phyloP scores from a whole-genome alignment of 2,888 invertebrate genomes.

The Chelonus formosanus region DNA sequence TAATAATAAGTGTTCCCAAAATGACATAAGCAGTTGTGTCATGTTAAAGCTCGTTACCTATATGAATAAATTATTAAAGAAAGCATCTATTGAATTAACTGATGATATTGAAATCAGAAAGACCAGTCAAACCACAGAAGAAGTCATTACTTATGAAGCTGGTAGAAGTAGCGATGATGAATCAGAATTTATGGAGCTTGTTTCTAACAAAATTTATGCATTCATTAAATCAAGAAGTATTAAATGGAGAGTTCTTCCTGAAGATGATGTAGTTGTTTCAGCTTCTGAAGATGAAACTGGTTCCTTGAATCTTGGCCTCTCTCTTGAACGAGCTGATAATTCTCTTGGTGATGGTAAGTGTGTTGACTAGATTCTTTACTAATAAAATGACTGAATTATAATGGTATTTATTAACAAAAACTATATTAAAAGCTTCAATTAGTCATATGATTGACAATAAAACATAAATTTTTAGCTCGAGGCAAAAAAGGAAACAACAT shows the following conservation, averaged over 20 bases:
- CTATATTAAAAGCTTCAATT: background rate
- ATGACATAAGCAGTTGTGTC: constrained; percentile 83
- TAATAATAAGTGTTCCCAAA: constrained; percentile 79
- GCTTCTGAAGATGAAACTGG: constrained; percentile 76
- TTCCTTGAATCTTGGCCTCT: constrained; percentile 75
- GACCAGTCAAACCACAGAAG: constrained; percentile 67
- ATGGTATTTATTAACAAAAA: too few relatives aligned
- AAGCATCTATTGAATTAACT: constrained; percentile 79
- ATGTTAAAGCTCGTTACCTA: constrained; percentile 84
- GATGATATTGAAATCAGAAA: constrained; percentile 80
- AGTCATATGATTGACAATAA: background rate
- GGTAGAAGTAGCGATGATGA: constrained; percentile 70
- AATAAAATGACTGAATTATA: background rate
- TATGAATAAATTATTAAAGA: constrained; percentile 82
- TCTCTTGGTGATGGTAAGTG: constrained; percentile 58
- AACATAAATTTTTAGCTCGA: constrained; percentile 66
- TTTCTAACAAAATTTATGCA: constrained; percentile 79
- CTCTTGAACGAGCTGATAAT: constrained; percentile 74
- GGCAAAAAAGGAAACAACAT: constrained; percentile 79
- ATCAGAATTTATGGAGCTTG: constrained; percentile 70
- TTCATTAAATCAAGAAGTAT: constrained; percentile 80
- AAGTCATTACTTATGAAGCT: constrained; percentile 70
- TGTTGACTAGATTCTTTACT: background rate
- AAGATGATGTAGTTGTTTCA: constrained; percentile 80
- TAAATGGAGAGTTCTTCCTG: constrained; percentile 80